Evolutionary conservation across 1,140 invertebrate species (phyloP).

Genomic region (Drosophila yakuba): DNA sequence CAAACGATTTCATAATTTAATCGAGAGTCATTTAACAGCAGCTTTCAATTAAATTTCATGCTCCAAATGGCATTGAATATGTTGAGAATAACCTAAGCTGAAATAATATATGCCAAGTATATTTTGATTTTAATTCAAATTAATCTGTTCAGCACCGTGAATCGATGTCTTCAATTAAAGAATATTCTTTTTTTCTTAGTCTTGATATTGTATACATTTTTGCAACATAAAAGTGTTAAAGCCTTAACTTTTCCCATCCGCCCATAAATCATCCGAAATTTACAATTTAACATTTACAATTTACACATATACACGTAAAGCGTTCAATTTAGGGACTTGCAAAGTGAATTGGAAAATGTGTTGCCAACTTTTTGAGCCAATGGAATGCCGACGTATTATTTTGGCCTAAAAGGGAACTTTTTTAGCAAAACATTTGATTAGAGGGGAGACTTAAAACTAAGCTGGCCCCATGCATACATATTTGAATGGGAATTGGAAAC

Average conservation of each 20-base stretch:
- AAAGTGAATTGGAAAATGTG: slow-evolving; percentile 48
- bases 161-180: no score
- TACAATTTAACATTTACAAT: not conserved
- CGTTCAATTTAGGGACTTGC: slow-evolving; percentile 38
- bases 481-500: slow-evolving; percentile 41
- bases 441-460: slow-evolving; percentile 62
- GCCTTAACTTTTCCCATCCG: slow-evolving; percentile 6
- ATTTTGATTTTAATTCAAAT: no score
- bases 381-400: slow-evolving; percentile 40
- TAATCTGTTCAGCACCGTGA: no score
- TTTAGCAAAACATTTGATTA: slow-evolving; percentile 68
- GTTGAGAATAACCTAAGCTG: no score
- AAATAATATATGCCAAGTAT: not conserved
- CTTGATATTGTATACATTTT: not conserved
- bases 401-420: slow-evolving; percentile 28
- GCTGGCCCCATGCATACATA: slow-evolving; percentile 41
- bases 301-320: slow-evolving; percentile 6
- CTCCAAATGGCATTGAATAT: no score
- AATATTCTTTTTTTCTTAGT: not conserved
- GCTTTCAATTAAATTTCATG: slow-evolving; percentile 7
- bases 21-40: not conserved
- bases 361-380: slow-evolving; percentile 23
- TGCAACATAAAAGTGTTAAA: slow-evolving; percentile 8
- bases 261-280: slow-evolving; percentile 28
- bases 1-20: slow-evolving; percentile 31